These are phyloP conservation scores for Gopherus flavomarginatus DNA, from an alignment of 2,113 vertebrate species.

Conservation along the genomic window DNA sequence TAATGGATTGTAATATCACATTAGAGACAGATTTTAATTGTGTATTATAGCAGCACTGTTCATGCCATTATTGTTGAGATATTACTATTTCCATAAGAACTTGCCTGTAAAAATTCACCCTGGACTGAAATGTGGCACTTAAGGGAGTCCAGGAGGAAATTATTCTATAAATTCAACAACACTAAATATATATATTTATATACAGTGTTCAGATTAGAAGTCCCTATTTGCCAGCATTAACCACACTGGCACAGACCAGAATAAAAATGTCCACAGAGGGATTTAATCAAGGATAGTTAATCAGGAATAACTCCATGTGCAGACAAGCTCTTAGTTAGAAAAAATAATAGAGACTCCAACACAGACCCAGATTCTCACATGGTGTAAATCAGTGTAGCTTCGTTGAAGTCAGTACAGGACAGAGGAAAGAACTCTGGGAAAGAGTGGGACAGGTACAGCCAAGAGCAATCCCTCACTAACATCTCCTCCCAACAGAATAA, in stretches of 20 bases:
- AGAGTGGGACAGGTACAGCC: background rate
- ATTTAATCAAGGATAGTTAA: background rate
- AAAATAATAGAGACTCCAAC: background rate
- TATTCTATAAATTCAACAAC: background rate
- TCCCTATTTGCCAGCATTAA: background rate
- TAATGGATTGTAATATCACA: constrained; percentile 32
- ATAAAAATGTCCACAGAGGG: background rate
- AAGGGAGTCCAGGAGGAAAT: background rate
- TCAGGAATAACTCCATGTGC: background rate
- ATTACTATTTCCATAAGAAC: constrained; percentile 25
- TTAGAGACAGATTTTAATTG: constrained; percentile 38
- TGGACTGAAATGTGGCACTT: background rate
- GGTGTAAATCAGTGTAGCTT: background rate
- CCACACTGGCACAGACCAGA: background rate
- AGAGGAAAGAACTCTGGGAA: background rate
- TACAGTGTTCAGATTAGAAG: background rate
- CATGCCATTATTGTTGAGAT: constrained; percentile 1
- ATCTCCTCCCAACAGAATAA: background rate
- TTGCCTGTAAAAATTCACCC: constrained; percentile 5
- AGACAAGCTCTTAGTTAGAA: background rate
- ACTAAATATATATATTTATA: background rate
- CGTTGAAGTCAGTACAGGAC: background rate
- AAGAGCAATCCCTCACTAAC: too few species aligned
- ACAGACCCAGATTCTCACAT: background rate
- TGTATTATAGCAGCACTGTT: background rate